Base-by-base conservation (phyloP, 2,888 invertebrate genomes). In the Ptilodon capucinus region DNA sequence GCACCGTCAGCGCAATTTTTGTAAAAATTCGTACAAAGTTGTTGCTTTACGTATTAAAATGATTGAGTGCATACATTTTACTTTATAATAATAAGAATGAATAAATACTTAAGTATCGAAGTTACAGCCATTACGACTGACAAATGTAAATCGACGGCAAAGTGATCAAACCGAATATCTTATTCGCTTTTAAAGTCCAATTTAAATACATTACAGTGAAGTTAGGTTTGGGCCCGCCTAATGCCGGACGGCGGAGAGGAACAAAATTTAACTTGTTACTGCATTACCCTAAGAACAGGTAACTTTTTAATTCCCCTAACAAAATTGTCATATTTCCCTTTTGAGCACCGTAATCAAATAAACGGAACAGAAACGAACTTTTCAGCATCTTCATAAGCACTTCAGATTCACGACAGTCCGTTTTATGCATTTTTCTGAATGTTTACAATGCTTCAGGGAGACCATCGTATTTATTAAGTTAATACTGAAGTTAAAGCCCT, bases 251-350 rank as follows among this genome's bases (percentile, higher is more conserved):
- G 74, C n/a, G n/a, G 71, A 69, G 74, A 68, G 64, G 77, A 74
- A 78, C 71, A 72, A 81, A 81, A 79, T 86, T 81, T 76, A 82
- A 81, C 82, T 86, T 82, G 77, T 86, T 83, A 85, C 73, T 74
- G 74, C 74, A 74, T 79, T 83, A 81, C 79, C 81, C 71, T 81
- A 69, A 75, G 77, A 74, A 74, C 80, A 86, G 84, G 85, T 86
- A 88, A 86, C 83, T 86, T 88, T 81, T 84, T 86, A 87, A 88
- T 84, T 81, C 71, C 57, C 71, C 74, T 83, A 86, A 81, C 77
- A 71, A 77, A 86, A 79, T 85, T 81, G 81, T 76, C 80, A 84
- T 86, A 85, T 85, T 85, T 85, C 75, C 78, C 79, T 86, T n/a
- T 86, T 84, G 81, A 81, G 76, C 55, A 42, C 54, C 54, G 57